phyloP scores from a whole-genome alignment of 2,888 invertebrate genomes.

The Mythimna lalbum region DNA sequence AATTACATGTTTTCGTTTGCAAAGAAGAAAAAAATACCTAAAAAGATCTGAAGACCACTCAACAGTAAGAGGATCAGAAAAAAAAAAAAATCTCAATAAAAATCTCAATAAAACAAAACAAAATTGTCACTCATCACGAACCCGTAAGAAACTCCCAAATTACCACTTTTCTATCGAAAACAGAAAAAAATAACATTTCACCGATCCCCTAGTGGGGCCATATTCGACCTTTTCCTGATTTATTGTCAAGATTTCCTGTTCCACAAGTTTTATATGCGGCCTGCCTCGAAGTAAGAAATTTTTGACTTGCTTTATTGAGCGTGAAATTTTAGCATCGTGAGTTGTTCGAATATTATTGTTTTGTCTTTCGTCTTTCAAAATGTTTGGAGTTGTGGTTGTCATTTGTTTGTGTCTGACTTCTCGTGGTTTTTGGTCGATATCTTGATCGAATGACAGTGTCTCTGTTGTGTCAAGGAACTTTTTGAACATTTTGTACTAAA shows the following conservation, averaged over 20 bases:
- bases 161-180: constrained; percentile 63
- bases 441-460: not conserved
- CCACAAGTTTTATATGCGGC: constrained; percentile 83
- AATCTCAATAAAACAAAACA: constrained; percentile 13
- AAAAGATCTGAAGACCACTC: not conserved
- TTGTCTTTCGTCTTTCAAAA: constrained; percentile 41
- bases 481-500: no score
- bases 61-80: not conserved
- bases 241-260: constrained; percentile 80
- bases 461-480: no score
- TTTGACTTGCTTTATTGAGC: constrained; percentile 83
- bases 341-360: constrained; percentile 55
- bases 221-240: constrained; percentile 86
- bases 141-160: constrained; percentile 40
- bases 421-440: not conserved
- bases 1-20: no score
- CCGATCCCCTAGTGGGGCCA: constrained; percentile 75
- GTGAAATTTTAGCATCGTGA: constrained; percentile 70
- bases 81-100: constrained; percentile 2
- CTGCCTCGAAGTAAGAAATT: constrained; percentile 73
- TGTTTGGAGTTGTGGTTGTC: constrained; percentile 45
- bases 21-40: no score
- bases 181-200: constrained; percentile 66
- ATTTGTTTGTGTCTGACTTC: constrained; percentile 31
- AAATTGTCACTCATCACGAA: constrained; percentile 38